Base-by-base conservation (phyloP, 2,888 invertebrate genomes). In the Venusia cambrica region DNA sequence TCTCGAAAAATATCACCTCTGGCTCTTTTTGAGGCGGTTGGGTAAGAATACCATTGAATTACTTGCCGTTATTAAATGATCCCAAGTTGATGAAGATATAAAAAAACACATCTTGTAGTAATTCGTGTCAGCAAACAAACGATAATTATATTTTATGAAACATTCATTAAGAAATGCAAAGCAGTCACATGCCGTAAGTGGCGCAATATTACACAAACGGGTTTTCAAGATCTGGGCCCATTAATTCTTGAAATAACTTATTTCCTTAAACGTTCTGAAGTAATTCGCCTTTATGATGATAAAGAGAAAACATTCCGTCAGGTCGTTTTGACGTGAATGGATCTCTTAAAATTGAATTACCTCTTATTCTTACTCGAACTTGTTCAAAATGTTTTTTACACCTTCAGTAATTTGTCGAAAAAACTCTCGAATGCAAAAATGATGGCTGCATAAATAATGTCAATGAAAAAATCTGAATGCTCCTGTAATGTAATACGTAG, bases 131-230 rank as follows among this genome's bases (percentile, higher is more conserved):
- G 21, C 34, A 30, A 29, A 41, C 40, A 52, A 48, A 50, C 21
- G 15, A 48, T 54, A 54, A 57, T 54, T 50, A 49, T 20, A 26
- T 38, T 51, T 54, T 57, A 41, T 51, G 57, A 51, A 57, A 60
- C 35, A 47, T 21, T 47, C 48, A 54, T 52, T 57, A 47, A 47
- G 41, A 52, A 42, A 53, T 50, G 48, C 52, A 49, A 51, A 36
- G 25, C 43, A 55, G 57, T 29, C 38, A 38, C 30, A 50, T 51
- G 47, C n/a, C 49, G 54, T 54, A 57, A 48, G 53, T 52, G 45
- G 47, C 49, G 56, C 51, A 65, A 62, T 38, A 36, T 65, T 62
- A 57, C 66, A 52, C 37, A 57, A 61, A 62, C 46, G 7, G 27
- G 35, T 37, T 36, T n/a, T 43, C 48, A 54, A 50, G 54, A 55